Evolutionary conservation across 2,113 vertebrate genomes (phyloP).

Genomic region (Chionodraco myersi): DNA sequence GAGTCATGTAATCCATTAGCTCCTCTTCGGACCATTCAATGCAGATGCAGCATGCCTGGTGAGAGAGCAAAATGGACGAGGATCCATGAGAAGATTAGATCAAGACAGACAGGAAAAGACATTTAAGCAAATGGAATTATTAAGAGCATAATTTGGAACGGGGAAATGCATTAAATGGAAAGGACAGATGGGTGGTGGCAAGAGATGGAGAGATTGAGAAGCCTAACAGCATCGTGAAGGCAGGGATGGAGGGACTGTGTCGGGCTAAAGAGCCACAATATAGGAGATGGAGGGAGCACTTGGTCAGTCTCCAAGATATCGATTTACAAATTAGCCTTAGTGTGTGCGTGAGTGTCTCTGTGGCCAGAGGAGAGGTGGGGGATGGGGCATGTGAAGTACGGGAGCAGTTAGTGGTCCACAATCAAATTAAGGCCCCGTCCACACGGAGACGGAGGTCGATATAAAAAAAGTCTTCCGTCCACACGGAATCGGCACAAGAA

Average conservation of each 20-base stretch:
- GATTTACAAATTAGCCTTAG: constrained; percentile 74
- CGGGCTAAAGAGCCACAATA: constrained; percentile 44
- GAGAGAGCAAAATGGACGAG: constrained; percentile 33
- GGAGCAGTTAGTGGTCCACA: constrained; percentile 66
- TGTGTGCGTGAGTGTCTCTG: constrained; percentile 42
- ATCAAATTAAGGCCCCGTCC: constrained; percentile 53
- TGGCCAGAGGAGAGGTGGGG: constrained; percentile 28
- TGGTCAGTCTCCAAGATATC: constrained; percentile 64
- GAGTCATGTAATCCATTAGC: not conserved
- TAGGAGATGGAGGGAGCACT: constrained; percentile 56
- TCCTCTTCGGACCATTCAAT: constrained; percentile 2
- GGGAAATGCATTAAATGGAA: constrained; percentile 41
- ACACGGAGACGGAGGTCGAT: no score
- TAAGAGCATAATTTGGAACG: constrained; percentile 49
- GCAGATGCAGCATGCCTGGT: not conserved
- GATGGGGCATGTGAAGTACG: constrained; percentile 6
- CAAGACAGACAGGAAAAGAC: constrained; percentile 52
- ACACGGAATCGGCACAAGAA: no score
- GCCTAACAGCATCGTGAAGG: not conserved
- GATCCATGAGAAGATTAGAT: constrained; percentile 54
- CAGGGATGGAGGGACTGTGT: not conserved
- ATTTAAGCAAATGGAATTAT: constrained; percentile 71
- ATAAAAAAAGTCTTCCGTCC: no score
- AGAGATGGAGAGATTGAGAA: constrained; percentile 15
- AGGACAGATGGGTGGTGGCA: constrained; percentile 35